Percentiles rank a stretch among this genome's conserved stretches.
phyloP scores from a whole-genome alignment of 1,140 invertebrate genomes.

The Subanguina moxae region DNA sequence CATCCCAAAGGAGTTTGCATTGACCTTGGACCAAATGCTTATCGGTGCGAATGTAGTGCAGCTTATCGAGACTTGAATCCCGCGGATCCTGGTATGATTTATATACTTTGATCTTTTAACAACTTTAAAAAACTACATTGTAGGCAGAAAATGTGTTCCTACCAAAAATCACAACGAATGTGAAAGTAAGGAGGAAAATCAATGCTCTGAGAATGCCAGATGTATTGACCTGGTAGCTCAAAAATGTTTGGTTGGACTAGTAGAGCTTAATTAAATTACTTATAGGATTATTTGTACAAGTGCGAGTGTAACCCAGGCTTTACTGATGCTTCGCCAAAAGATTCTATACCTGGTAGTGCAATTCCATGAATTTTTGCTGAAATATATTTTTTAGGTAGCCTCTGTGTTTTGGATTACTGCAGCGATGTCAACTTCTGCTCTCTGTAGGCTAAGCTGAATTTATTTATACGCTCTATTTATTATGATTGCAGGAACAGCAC shows the following conservation, averaged over 20 bases:
- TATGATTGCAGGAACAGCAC: conserved; percentile 42
- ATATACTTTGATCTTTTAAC: not conserved
- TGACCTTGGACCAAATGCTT: conserved; percentile 53
- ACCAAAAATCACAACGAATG: conserved; percentile 53
- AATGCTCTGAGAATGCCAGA: conserved; percentile 53
- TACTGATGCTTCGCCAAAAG: conserved; percentile 50
- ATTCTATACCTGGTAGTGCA: conserved; percentile 46
- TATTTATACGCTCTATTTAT: too few species aligned
- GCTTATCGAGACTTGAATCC: conserved; percentile 54
- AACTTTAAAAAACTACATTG: not conserved
- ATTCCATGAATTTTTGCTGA: too few species aligned
- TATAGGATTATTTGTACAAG: conserved; percentile 53
- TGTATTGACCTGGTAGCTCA: conserved; percentile 51
- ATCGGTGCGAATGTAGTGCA: conserved; percentile 48
- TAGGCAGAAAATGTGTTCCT: conserved; percentile 34
- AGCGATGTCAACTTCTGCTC: conserved; percentile 54
- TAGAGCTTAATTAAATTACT: not conserved
- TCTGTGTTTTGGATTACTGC: conserved; percentile 57
- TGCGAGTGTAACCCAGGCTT: conserved; percentile 51
- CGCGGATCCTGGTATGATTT: conserved; percentile 43
- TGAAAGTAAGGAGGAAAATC: conserved; percentile 53
- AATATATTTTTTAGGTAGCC: conserved; percentile 2
- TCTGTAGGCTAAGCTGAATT: too few species aligned
- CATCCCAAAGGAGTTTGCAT: conserved; percentile 57
- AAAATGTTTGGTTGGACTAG: not conserved